A percentile compares a stretch with the other conserved stretches of the same genome.
phyloP scores from a whole-genome alignment of 2,888 invertebrate genomes.

The Ophion costatus region DNA sequence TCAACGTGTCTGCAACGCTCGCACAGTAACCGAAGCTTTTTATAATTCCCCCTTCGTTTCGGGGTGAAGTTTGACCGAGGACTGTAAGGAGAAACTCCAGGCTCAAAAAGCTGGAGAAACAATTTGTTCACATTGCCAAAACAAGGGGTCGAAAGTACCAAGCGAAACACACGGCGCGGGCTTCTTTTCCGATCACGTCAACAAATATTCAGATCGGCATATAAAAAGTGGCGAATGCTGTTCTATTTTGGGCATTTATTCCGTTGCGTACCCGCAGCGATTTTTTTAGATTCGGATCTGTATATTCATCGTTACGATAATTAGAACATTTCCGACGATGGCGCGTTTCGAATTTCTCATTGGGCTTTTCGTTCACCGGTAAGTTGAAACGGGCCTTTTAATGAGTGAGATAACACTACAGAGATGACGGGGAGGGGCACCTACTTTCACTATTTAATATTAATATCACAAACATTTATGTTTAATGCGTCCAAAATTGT shows the following conservation, averaged over 20 bases:
- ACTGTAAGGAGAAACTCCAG: not conserved
- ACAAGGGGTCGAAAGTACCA: not conserved
- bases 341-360: not conserved
- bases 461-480: slow-evolving; percentile 82
- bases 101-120: not conserved
- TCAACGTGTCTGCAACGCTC: slow-evolving; percentile 47
- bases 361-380: not conserved
- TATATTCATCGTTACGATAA: not conserved
- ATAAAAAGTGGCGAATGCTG: slow-evolving; percentile 2
- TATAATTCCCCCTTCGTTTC: not conserved
- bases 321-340: not conserved
- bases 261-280: not conserved
- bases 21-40: slow-evolving; percentile 13
- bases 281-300: slow-evolving; percentile 1
- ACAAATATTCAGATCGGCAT: slow-evolving; percentile 16
- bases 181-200: not conserved
- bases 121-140: not conserved
- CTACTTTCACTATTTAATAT: slow-evolving; percentile 75
- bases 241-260: not conserved
- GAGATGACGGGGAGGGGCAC: not conserved
- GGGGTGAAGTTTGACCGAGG: not conserved
- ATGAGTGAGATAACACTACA: slow-evolving; percentile 36
- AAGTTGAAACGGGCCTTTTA: not conserved
- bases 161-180: not conserved
- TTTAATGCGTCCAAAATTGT: slow-evolving; percentile 74